A percentile compares a stretch with the other conserved stretches of the same genome.
phyloP scores from a whole-genome alignment of 2,888 invertebrate genomes.

The Phasia obesa region DNA sequence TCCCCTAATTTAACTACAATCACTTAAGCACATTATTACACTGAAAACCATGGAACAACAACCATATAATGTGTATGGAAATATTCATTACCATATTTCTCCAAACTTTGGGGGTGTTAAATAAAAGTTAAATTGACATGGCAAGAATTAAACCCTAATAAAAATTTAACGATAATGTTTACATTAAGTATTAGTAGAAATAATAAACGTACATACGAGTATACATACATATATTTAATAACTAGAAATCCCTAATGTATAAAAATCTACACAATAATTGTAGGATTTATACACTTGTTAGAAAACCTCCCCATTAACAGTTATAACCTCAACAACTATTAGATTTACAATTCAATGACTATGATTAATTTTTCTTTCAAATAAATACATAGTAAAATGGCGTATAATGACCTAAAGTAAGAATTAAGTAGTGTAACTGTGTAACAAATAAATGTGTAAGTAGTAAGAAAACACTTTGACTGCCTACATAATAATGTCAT shows the following conservation, averaged over 20 bases:
- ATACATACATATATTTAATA: slow-evolving; percentile 12
- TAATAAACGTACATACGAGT: too few species aligned
- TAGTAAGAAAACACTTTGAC: slow-evolving; percentile 22
- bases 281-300: slow-evolving; percentile 54
- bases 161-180: slow-evolving; percentile 46
- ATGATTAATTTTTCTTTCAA: slow-evolving; percentile 47
- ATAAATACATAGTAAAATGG: slow-evolving; percentile 30
- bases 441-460: neutral
- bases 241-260: slow-evolving; percentile 41
- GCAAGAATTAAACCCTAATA: slow-evolving; percentile 25
- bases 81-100: slow-evolving; percentile 22
- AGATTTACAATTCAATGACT: slow-evolving; percentile 22
- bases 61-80: slow-evolving; percentile 33
- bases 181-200: slow-evolving; percentile 32
- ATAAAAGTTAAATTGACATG: neutral
- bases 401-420: slow-evolving; percentile 7
- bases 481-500: slow-evolving; percentile 26
- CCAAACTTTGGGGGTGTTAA: slow-evolving; percentile 15
- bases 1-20: slow-evolving; percentile 7
- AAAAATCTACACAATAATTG: slow-evolving; percentile 44
- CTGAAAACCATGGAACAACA: slow-evolving; percentile 22
- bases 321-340: neutral
- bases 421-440: neutral
- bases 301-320: slow-evolving; percentile 5
- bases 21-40: slow-evolving; percentile 19